phyloP scores from a whole-genome alignment of 2,797 vertebrate genomes.

The Sternotherus odoratus region DNA sequence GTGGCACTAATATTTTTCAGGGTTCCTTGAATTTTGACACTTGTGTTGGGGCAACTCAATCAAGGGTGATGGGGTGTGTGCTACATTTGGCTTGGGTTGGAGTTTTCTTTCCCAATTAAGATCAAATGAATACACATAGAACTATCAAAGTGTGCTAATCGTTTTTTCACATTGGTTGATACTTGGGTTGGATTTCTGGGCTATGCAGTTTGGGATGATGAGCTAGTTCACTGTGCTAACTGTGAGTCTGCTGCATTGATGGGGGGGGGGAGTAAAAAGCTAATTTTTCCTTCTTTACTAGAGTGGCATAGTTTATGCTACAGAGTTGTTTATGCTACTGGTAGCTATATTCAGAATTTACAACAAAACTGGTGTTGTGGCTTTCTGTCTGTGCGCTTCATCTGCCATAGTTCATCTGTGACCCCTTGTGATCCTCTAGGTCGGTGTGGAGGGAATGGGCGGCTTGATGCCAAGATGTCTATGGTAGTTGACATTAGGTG shows the following conservation, averaged over 20 bases:
- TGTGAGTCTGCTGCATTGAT: background rate
- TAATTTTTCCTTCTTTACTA: background rate
- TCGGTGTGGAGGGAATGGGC: background rate
- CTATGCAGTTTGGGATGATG: background rate
- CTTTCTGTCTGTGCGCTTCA: background rate
- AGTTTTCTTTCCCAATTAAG: background rate
- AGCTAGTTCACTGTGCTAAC: background rate
- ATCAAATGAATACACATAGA: background rate
- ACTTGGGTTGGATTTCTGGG: background rate
- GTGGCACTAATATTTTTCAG: background rate
- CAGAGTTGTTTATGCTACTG: background rate
- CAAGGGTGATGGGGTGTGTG: background rate
- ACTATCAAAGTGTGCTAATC: background rate
- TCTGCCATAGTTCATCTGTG: background rate
- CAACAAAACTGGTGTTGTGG: background rate
- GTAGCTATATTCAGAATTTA: background rate
- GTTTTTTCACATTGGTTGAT: background rate
- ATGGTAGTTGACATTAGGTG: background rate
- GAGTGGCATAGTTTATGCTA: background rate
- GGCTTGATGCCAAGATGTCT: background rate
- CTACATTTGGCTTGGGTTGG: background rate
- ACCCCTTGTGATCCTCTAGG: background rate
- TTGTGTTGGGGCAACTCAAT: background rate
- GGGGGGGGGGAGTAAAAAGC: background rate
- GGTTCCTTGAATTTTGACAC: background rate